Evolutionary conservation across 2,797 vertebrate genomes (phyloP), one percentile per base, ranked within the genome.

Genomic region (Clarias laeviceps): DNA sequence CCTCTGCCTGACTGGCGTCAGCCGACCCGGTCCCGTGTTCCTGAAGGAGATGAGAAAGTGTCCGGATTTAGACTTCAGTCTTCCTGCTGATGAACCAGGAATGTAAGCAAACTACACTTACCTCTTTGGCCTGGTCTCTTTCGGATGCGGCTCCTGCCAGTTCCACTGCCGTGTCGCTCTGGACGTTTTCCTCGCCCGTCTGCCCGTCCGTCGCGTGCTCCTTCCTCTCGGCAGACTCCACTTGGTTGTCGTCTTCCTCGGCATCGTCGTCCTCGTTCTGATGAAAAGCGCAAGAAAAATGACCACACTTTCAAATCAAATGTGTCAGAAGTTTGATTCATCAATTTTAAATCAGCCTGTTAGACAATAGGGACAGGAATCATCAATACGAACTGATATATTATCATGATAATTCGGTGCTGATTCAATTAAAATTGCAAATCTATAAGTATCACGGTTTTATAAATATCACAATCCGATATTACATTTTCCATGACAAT

Each of bases 1-100:
- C 98, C 90, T 98, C 97, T 59, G 96, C 95, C 69, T 99, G 96
- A 90, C 95, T 97, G 83, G 98, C 97, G 56, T 98, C 98, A 1
- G 98, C 96, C 18, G 96, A 93, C 89, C 98, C 98, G 29, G 89
- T 97, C 37, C 98, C 97, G 0, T 97, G 96, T 84, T 99, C 98
- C 98, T 99, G 87, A 54, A 50, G 24, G 54, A 81, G 18, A 78
- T 24, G 20, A 8, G 2, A 15, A 61, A 37, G 34, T 2, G 57
- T 20, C 37, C 0, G 4, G 18, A 20, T 29, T 8, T 8, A 65
- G 37, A 15, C 57, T 79, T 4, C 4, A 0, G 2, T 18, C 37
- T 27, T 64, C 18, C 22, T 8, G 12, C 70, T 45, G 69, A 40
- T 18, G n/a, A 57, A 37, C 2, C 59, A 27, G 40, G 62, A 11